Evolutionary conservation across 2,797 vertebrate species (phyloP).

Genomic region (Channallabes apus): DNA sequence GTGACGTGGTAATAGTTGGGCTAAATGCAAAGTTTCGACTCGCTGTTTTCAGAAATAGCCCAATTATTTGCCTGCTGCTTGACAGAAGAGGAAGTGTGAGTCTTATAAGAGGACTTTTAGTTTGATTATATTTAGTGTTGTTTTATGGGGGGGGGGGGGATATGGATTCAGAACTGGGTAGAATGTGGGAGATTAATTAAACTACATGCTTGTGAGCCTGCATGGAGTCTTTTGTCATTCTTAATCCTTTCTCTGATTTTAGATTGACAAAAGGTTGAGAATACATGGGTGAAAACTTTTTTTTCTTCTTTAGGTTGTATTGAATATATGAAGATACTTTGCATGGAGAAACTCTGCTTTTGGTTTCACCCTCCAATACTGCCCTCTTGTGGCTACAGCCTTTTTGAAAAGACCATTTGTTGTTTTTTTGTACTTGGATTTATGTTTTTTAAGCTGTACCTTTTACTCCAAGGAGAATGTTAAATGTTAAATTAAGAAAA

Average conservation of each 20-base stretch:
- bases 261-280: not conserved
- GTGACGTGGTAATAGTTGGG: not conserved
- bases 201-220: not conserved
- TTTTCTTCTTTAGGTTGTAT: not conserved
- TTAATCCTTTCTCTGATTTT: constrained; percentile 39
- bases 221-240: not conserved
- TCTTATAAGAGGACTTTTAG: not conserved
- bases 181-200: constrained; percentile 18
- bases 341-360: not conserved
- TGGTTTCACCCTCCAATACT: constrained; percentile 12
- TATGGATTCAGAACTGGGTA: not conserved
- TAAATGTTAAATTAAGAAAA: not conserved
- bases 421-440: not conserved
- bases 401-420: not conserved
- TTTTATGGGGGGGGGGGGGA: not conserved
- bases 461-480: not conserved
- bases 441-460: not conserved
- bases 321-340: too few relatives aligned
- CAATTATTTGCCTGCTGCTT: not conserved
- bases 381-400: constrained; percentile 31
- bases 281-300: not conserved
- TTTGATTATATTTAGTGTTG: not conserved
- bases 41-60: not conserved
- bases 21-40: not conserved
- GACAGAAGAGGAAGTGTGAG: not conserved